Percentiles rank a stretch among this genome's conserved stretches.
Evolutionary conservation across 2,888 invertebrate genomes (phyloP).

Genomic region (Schrankia costaestrigalis): DNA sequence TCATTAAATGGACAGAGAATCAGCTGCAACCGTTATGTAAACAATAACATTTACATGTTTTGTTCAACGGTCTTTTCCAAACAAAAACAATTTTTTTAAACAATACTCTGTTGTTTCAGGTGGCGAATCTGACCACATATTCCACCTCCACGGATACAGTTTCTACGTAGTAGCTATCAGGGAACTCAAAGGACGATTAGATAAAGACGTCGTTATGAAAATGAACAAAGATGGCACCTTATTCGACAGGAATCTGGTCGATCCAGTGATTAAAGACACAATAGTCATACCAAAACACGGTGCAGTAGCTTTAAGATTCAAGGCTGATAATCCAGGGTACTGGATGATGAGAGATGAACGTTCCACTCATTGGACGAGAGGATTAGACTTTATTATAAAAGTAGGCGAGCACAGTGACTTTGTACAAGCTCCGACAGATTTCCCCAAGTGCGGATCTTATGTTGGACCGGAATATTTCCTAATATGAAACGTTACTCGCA

Average conservation of each 20-base stretch:
- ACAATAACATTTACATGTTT: too few species aligned
- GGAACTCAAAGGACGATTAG: slow-evolving; percentile 73
- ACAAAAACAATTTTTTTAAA: too few species aligned
- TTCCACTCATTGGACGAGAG: slow-evolving; percentile 86
- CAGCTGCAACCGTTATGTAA: too few species aligned
- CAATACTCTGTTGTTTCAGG: slow-evolving; percentile 72
- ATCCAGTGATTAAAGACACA: slow-evolving; percentile 86
- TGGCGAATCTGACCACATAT: slow-evolving; percentile 84
- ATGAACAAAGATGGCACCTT: slow-evolving; percentile 81
- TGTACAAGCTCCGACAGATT: slow-evolving; percentile 84
- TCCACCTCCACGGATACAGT: slow-evolving; percentile 88
- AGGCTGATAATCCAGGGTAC: slow-evolving; percentile 89
- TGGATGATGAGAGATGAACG: slow-evolving; percentile 91
- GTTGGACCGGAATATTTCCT: slow-evolving; percentile 88
- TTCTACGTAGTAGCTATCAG: slow-evolving; percentile 84
- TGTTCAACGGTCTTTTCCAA: neutral
- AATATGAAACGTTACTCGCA: slow-evolving; percentile 48
- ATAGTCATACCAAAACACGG: slow-evolving; percentile 86
- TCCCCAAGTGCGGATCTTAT: slow-evolving; percentile 89
- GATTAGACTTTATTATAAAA: slow-evolving; percentile 87
- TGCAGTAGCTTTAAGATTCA: slow-evolving; percentile 85
- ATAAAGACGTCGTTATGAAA: slow-evolving; percentile 75
- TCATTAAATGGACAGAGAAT: too few species aligned
- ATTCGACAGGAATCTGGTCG: slow-evolving; percentile 78
- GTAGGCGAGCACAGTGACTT: slow-evolving; percentile 85